These are phyloP conservation scores for Pyrrhia umbra DNA, from an alignment of 2,888 invertebrate genomes.

Conservation along the genomic window DNA sequence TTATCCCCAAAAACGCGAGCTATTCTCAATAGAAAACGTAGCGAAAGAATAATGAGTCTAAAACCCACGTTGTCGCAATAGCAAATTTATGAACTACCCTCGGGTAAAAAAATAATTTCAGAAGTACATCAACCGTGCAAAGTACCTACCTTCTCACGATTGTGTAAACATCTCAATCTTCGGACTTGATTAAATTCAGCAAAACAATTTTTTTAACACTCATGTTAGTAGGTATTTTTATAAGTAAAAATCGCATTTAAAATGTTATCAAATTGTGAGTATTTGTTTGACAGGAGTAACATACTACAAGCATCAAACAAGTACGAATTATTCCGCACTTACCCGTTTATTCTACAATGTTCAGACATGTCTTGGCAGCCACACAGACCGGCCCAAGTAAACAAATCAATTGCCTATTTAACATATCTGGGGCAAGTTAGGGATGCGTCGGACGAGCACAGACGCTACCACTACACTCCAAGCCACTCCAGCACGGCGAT, in stretches of 20 bases:
- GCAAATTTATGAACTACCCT: too few relatives aligned
- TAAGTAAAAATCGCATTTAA: slow-evolving; percentile 17
- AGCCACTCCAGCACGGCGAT: slow-evolving; percentile 71
- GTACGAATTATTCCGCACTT: slow-evolving; percentile 26
- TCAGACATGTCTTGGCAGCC: slow-evolving; percentile 52
- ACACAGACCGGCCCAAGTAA: slow-evolving; percentile 66
- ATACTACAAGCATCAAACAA: slow-evolving; percentile 19
- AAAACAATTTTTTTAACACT: slow-evolving; percentile 32
- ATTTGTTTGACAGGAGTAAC: slow-evolving; percentile 22
- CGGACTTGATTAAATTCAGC: slow-evolving; percentile 36
- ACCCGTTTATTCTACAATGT: slow-evolving; percentile 15
- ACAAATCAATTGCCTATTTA: slow-evolving; percentile 71
- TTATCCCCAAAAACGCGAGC: too few relatives aligned
- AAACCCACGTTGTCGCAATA: too few relatives aligned
- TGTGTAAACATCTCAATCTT: slow-evolving; percentile 27
- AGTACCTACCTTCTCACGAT: slow-evolving; percentile 8
- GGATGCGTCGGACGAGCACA: slow-evolving; percentile 65
- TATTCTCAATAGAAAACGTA: too few relatives aligned
- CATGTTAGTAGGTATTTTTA: too few relatives aligned
- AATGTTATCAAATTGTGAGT: slow-evolving; percentile 24
- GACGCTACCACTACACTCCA: too few relatives aligned
- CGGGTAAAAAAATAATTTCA: too few relatives aligned
- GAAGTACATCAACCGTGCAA: slow-evolving; percentile 10
- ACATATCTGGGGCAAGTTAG: slow-evolving; percentile 67
- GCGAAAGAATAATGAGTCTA: too few relatives aligned